phyloP scores from a whole-genome alignment of 2,797 vertebrate species.

The Sebastes umbrosus region DNA sequence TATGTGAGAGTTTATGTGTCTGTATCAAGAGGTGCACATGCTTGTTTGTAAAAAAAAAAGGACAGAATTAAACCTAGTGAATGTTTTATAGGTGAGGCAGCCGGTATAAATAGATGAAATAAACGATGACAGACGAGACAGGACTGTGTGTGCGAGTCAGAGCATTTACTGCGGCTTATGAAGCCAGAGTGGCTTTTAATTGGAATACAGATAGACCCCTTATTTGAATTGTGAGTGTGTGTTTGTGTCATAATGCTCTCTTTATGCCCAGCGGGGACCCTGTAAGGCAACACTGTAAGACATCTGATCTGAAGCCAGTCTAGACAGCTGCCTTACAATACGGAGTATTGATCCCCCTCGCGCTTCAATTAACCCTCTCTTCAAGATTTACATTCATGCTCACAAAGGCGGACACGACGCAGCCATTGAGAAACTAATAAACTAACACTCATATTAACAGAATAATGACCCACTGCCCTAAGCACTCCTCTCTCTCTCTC shows the following conservation, averaged over 20 bases:
- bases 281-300: constrained; percentile 57
- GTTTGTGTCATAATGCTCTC: constrained; percentile 45
- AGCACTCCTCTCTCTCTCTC: neutral
- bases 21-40: neutral
- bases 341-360: constrained; percentile 69
- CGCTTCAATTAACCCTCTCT: constrained; percentile 63
- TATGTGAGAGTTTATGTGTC: neutral
- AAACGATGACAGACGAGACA: constrained; percentile 34
- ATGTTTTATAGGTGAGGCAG: constrained; percentile 60
- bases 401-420: constrained; percentile 44
- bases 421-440: constrained; percentile 49
- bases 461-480: constrained; percentile 49
- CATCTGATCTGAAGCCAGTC: constrained; percentile 70
- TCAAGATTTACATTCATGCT: constrained; percentile 49
- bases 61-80: constrained; percentile 41
- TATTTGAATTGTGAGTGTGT: constrained; percentile 30
- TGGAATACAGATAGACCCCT: constrained; percentile 46
- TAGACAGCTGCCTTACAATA: constrained; percentile 73
- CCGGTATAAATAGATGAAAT: constrained; percentile 55
- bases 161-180: constrained; percentile 50
- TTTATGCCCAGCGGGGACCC: constrained; percentile 47
- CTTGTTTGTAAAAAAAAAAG: neutral
- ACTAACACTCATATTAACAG: constrained; percentile 35
- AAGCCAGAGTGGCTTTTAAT: constrained; percentile 61
- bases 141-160: constrained; percentile 29